Evolutionary conservation across 92 coral and sea anemone species (phyloP).

Genomic region (Heliopora coerulea): DNA sequence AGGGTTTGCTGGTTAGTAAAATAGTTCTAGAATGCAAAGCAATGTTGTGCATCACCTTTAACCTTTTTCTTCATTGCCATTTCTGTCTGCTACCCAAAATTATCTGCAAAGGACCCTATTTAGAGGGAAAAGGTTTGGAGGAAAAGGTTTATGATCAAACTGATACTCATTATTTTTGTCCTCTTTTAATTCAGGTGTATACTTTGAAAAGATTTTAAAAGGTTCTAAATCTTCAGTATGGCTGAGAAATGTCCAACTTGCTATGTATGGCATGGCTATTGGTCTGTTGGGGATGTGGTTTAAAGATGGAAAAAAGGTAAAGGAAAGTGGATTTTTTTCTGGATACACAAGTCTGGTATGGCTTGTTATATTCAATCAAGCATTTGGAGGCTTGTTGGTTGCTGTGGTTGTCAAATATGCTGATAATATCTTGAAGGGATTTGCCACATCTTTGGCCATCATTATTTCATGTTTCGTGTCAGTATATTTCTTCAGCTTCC

Average conservation of each 20-base stretch:
- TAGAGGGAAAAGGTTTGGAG: too few species aligned
- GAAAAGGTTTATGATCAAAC: too few species aligned
- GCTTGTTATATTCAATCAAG: conserved; percentile 60
- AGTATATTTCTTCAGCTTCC: conserved; percentile 75
- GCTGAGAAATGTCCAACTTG: conserved; percentile 92
- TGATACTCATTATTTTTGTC: too few species aligned
- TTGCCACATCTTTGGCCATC: conserved; percentile 90
- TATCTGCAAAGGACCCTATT: too few species aligned
- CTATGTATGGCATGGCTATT: conserved; percentile 63
- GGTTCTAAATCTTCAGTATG: conserved; percentile 80
- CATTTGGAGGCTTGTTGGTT: conserved; percentile 85
- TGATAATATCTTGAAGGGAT: conserved; percentile 95
- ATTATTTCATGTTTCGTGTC: conserved; percentile 79
- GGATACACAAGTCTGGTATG: conserved; percentile 72
- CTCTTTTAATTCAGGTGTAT: conserved; percentile 72
- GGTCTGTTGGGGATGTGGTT: conserved; percentile 84
- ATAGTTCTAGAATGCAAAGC: too few species aligned
- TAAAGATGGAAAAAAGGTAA: conserved; percentile 81
- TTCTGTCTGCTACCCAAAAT: too few species aligned
- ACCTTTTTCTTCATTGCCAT: too few species aligned
- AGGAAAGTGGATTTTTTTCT: conserved; percentile 70
- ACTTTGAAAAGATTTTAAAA: conserved; percentile 95
- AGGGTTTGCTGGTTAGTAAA: conserved; percentile 99
- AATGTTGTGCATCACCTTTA: too few species aligned
- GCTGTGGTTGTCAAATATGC: conserved; percentile 98